Evolutionary conservation across 1,140 invertebrate genomes (phyloP).

Genomic region (Babylonia areolata): DNA sequence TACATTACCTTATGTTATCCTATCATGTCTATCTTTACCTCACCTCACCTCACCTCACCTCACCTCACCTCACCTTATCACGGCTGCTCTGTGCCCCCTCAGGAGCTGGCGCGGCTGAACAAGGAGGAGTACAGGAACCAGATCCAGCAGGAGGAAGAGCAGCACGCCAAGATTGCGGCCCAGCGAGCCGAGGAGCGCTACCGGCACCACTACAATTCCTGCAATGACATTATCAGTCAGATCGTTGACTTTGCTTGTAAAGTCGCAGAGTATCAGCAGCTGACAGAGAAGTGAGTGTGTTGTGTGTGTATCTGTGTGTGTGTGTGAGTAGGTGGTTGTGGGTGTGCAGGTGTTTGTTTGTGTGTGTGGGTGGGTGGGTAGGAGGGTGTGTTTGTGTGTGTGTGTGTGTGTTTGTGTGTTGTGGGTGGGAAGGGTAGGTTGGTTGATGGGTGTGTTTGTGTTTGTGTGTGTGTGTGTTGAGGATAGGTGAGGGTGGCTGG

Average conservation of each 20-base stretch:
- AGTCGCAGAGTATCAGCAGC: slow-evolving; percentile 73
- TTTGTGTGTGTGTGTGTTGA: too few relatives aligned
- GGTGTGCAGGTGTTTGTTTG: slow-evolving; percentile 53
- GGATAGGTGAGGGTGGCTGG: too few relatives aligned
- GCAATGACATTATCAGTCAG: slow-evolving; percentile 66
- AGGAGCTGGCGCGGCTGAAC: slow-evolving; percentile 71
- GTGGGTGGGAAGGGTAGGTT: too few relatives aligned
- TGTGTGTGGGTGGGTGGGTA: slow-evolving; percentile 54
- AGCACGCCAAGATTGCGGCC: slow-evolving; percentile 72
- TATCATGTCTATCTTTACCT: too few relatives aligned
- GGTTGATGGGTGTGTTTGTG: too few relatives aligned
- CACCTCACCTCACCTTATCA: too few relatives aligned
- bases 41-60: too few relatives aligned
- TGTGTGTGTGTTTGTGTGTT: too few relatives aligned
- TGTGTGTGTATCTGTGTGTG: not conserved
- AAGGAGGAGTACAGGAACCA: slow-evolving; percentile 73
- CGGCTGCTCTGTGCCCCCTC: too few relatives aligned
- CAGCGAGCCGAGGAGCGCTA: slow-evolving; percentile 71
- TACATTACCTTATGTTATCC: too few relatives aligned
- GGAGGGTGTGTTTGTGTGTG: not conserved
- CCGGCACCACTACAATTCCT: slow-evolving; percentile 71
- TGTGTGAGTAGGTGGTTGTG: not conserved
- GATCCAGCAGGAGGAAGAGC: slow-evolving; percentile 69
- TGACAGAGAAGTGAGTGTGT: slow-evolving; percentile 72
- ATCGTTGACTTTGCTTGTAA: slow-evolving; percentile 74